phyloP scores from a whole-genome alignment of 64 coral and sea anemone genomes.

The Platygyra sinensis region DNA sequence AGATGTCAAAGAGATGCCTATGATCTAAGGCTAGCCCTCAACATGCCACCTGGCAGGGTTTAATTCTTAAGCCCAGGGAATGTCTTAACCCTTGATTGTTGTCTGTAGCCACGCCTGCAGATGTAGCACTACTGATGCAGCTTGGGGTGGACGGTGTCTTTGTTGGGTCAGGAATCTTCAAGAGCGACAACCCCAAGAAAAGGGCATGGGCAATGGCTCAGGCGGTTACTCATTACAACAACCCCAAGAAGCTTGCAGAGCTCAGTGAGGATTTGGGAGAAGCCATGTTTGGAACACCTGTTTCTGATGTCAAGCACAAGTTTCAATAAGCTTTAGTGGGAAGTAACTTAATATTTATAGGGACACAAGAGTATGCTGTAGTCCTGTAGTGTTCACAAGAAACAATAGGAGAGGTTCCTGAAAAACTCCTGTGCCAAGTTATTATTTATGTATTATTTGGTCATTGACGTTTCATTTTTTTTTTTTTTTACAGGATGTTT shows the following conservation, averaged over 20 bases:
- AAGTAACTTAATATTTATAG: too few species aligned
- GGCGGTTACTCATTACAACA: constrained; percentile 92
- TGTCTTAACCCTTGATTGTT: background rate
- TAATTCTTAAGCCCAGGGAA: too few species aligned
- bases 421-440: too few species aligned
- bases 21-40: too few species aligned
- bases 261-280: constrained; percentile 95
- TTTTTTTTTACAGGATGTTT: too few species aligned
- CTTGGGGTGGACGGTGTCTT: constrained; percentile 98
- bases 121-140: constrained; percentile 95
- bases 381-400: too few species aligned
- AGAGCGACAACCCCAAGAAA: constrained; percentile 82
- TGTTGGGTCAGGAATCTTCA: constrained; percentile 98
- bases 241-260: constrained; percentile 93
- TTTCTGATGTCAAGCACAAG: constrained; percentile 17
- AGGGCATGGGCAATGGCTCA: constrained; percentile 98
- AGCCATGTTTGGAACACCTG: constrained; percentile 96
- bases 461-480: too few species aligned
- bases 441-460: too few species aligned
- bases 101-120: constrained; percentile 84
- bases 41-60: too few species aligned
- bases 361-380: too few species aligned
- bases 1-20: too few species aligned
- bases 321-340: background rate
- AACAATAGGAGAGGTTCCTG: too few species aligned